These are phyloP conservation scores for Lethrus apterus DNA, from an alignment of 1,140 invertebrate genomes.

Conservation along the genomic window DNA sequence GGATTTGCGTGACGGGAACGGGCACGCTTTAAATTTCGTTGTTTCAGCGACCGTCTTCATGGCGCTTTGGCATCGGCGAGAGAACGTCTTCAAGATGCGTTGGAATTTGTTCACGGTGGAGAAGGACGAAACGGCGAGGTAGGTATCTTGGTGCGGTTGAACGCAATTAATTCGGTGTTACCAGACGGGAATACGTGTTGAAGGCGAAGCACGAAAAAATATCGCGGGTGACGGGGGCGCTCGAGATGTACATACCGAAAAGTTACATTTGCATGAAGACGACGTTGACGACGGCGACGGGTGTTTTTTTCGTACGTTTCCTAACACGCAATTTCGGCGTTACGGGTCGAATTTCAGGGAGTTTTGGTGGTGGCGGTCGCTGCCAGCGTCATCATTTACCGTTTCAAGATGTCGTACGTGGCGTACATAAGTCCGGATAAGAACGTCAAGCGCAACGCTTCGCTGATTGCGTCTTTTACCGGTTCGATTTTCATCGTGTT, in stretches of 20 bases:
- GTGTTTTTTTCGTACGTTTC: slow-evolving; percentile 3
- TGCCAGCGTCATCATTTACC: slow-evolving; percentile 4
- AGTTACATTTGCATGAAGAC: not conserved
- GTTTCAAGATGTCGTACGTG: not conserved
- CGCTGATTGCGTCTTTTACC: not conserved
- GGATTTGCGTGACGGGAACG: slow-evolving; percentile 21
- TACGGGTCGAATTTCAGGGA: not conserved
- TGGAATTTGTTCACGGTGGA: not conserved
- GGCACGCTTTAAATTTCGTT: slow-evolving; percentile 9
- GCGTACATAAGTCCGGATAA: not conserved
- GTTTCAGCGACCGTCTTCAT: slow-evolving; percentile 70
- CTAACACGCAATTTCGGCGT: not conserved
- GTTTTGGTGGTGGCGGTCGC: not conserved
- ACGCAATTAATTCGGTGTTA: not conserved
- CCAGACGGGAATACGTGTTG: slow-evolving; percentile 1
- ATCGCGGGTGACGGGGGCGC: not conserved
- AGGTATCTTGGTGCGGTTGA: not conserved
- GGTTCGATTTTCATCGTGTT: slow-evolving; percentile 1
- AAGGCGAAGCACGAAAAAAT: not conserved
- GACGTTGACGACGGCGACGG: not conserved
- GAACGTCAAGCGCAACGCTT: not conserved
- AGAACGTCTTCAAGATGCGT: slow-evolving; percentile 75
- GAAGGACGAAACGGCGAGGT: slow-evolving; percentile 3
- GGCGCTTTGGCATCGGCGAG: slow-evolving; percentile 89
- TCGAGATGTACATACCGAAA: slow-evolving; percentile 6